Evolutionary conservation across 2,888 invertebrate species (phyloP).

Genomic region (Agrypnus murinus): DNA sequence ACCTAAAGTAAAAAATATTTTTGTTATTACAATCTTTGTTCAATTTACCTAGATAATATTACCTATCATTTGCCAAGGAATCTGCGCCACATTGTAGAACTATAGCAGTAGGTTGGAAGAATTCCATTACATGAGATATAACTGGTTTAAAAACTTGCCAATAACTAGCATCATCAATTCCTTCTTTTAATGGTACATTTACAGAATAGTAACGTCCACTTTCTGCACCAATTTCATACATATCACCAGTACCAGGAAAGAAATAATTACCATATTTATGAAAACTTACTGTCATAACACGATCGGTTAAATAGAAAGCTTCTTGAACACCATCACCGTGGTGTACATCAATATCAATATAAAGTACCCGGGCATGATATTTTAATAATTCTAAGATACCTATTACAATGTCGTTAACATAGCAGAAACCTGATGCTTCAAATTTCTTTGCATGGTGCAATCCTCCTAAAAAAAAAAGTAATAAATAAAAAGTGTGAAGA

Average conservation of each 20-base stretch:
- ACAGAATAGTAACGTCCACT: constrained; percentile 97
- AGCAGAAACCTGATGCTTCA: constrained; percentile 99
- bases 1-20: too few species aligned
- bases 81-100: constrained; percentile 99
- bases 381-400: constrained; percentile 96
- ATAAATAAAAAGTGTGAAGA: too few species aligned
- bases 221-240: constrained; percentile 98
- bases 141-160: constrained; percentile 95
- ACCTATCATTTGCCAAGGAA: constrained; percentile 93
- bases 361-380: constrained; percentile 94
- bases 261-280: constrained; percentile 99
- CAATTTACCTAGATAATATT: too few species aligned
- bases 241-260: constrained; percentile 98
- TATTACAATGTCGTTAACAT: constrained; percentile 99
- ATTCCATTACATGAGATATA: constrained; percentile 95
- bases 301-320: constrained; percentile 96
- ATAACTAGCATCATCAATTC: constrained; percentile 95
- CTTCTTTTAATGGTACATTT: constrained; percentile 98
- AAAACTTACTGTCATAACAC: constrained; percentile 99
- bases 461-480: too few species aligned
- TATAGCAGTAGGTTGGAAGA: constrained; percentile 96
- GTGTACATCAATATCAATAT: constrained; percentile 99
- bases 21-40: too few species aligned
- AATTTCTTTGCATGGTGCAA: constrained; percentile 99
- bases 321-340: constrained; percentile 98